These are phyloP conservation scores for Phocides pigmalion DNA, from an alignment of 1,140 invertebrate species.

Conservation along the genomic window DNA sequence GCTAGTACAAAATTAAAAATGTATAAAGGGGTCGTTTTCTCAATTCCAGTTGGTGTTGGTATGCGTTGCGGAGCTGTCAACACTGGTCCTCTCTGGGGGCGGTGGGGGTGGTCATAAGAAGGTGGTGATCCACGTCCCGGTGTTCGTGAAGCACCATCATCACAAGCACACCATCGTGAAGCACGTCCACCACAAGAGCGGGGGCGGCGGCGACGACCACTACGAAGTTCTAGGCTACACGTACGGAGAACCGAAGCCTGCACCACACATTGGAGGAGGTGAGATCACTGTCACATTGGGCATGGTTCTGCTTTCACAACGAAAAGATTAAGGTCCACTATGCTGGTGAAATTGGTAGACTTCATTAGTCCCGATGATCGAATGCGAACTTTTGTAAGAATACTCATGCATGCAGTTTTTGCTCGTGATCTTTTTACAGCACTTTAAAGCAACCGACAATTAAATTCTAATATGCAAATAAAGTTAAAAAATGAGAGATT, in stretches of 20 bases:
- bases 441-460: too few species aligned
- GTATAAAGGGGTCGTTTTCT: not conserved
- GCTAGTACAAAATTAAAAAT: too few species aligned
- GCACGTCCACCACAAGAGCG: slow-evolving; percentile 83
- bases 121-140: slow-evolving; percentile 85
- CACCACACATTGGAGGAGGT: slow-evolving; percentile 75
- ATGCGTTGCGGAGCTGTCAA: slow-evolving; percentile 55
- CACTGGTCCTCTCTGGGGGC: slow-evolving; percentile 59
- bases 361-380: too few species aligned
- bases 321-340: too few species aligned
- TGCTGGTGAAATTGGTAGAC: too few species aligned
- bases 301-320: too few species aligned
- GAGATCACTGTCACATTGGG: too few species aligned
- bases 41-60: slow-evolving; percentile 64
- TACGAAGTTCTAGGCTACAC: slow-evolving; percentile 81
- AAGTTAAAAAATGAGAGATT: too few species aligned
- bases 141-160: slow-evolving; percentile 85
- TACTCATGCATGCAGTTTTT: too few species aligned
- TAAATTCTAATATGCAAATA: too few species aligned
- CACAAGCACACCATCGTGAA: slow-evolving; percentile 86
- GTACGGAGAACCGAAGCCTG: slow-evolving; percentile 71
- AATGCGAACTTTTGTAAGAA: too few species aligned
- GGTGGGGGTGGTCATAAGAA: slow-evolving; percentile 84
- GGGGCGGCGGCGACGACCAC: slow-evolving; percentile 78
- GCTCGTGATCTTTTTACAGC: too few species aligned